A percentile compares a stretch with the other conserved stretches of the same genome.
Evolutionary conservation across 2,113 vertebrate genomes (phyloP).

Genomic region (Pachypanchax playfairii): DNA sequence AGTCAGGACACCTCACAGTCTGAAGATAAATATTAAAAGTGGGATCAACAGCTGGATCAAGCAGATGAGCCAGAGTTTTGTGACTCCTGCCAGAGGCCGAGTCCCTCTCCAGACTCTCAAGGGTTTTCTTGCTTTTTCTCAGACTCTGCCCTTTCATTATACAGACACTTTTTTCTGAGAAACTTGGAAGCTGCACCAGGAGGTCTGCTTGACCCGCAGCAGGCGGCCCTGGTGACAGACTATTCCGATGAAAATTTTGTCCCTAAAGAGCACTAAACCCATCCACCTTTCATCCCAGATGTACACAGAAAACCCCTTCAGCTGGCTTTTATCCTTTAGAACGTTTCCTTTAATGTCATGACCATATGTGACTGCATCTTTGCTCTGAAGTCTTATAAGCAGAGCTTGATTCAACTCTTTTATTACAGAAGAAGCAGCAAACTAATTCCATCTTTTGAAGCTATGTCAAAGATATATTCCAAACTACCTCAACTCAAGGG

Average conservation of each 20-base stretch:
- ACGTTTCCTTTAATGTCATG: conserved; percentile 22
- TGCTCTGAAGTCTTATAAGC: conserved; percentile 16
- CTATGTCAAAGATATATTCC: not conserved
- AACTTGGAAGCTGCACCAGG: conserved; percentile 36
- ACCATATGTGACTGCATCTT: conserved; percentile 8
- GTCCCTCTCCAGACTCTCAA: conserved; percentile 44
- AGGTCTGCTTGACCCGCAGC: conserved; percentile 66
- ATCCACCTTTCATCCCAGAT: conserved; percentile 62
- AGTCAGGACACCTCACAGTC: conserved; percentile 46
- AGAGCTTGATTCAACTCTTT: conserved; percentile 6
- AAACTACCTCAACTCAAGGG: not conserved
- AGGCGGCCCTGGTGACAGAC: conserved; percentile 44
- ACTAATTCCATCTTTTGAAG: not conserved
- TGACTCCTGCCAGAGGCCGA: conserved; percentile 58
- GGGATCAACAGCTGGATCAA: conserved; percentile 66
- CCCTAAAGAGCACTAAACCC: conserved; percentile 40
- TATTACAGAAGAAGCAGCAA: conserved; percentile 1
- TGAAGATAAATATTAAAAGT: conserved; percentile 37
- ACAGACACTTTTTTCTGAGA: conserved; percentile 52
- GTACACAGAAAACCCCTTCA: conserved; percentile 53
- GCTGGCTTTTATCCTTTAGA: conserved; percentile 38
- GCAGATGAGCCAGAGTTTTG: conserved; percentile 57
- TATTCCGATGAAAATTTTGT: conserved; percentile 51
- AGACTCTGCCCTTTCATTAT: conserved; percentile 29
- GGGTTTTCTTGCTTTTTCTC: conserved; percentile 46